phyloP scores from a whole-genome alignment of 1,140 invertebrate genomes.

The Laupala kohalensis region DNA sequence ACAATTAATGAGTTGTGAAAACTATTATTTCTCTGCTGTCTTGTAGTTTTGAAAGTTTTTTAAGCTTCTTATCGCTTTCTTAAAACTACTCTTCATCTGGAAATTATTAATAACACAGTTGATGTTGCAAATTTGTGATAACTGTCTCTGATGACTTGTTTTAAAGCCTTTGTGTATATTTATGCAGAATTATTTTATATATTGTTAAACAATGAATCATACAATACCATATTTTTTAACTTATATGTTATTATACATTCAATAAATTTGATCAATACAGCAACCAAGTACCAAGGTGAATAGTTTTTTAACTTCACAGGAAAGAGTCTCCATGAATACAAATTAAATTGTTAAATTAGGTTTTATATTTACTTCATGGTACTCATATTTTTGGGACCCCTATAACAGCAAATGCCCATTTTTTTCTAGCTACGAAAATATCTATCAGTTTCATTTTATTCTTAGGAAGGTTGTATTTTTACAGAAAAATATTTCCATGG shows the following conservation, averaged over 20 bases:
- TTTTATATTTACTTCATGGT: background rate
- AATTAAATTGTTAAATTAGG: background rate
- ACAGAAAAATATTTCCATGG: slow-evolving; percentile 7
- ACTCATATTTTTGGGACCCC: background rate
- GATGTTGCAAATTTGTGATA: background rate
- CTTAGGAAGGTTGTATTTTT: background rate
- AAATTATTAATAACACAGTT: background rate
- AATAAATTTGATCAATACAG: background rate
- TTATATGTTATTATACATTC: background rate
- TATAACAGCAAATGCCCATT: background rate
- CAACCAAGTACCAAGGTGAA: background rate
- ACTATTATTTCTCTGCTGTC: background rate
- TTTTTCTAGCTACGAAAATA: background rate
- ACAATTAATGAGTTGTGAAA: background rate
- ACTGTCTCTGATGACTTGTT: background rate
- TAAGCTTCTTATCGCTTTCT: background rate
- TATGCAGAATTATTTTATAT: background rate
- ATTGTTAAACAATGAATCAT: background rate
- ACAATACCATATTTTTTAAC: background rate
- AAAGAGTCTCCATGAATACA: too few species aligned
- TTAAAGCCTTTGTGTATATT: background rate
- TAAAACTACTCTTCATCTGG: background rate
- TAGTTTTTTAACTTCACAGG: background rate
- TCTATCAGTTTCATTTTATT: background rate
- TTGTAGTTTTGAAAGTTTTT: too few species aligned